These are phyloP conservation scores for Silvanus unidentatus DNA, from an alignment of 2,888 invertebrate species.

Conservation along the genomic window DNA sequence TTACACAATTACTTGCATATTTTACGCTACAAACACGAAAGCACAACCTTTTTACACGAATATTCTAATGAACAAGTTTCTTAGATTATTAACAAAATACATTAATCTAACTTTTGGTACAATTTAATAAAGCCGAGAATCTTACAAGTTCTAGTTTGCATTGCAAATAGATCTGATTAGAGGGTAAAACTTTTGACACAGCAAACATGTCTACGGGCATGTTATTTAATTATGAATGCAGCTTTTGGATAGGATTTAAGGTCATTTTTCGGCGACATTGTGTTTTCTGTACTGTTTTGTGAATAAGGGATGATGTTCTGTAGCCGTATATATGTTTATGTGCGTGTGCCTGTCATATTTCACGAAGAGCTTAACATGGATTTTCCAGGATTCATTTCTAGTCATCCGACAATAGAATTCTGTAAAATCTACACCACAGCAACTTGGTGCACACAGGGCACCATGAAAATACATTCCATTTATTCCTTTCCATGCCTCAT, in stretches of 20 bases:
- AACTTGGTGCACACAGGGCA: background rate
- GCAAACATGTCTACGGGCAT: slow-evolving; percentile 1
- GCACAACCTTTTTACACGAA: no score
- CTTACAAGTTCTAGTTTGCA: slow-evolving; percentile 3
- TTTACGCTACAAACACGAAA: no score
- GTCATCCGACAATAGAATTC: slow-evolving; percentile 4
- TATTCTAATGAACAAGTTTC: no score
- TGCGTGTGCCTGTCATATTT: slow-evolving; percentile 8
- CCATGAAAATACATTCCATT: background rate
- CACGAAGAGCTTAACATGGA: slow-evolving; percentile 6
- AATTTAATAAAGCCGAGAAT: slow-evolving; percentile 3
- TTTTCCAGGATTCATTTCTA: slow-evolving; percentile 6
- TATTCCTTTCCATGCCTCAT: background rate
- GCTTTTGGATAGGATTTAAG: slow-evolving; percentile 3
- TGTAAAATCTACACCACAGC: slow-evolving; percentile 1
- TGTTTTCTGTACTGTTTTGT: background rate
- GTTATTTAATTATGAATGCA: slow-evolving; percentile 5
- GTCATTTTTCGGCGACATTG: slow-evolving; percentile 2
- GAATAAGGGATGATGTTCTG: no score
- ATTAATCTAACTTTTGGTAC: background rate
- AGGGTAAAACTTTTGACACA: slow-evolving; percentile 3
- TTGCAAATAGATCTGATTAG: slow-evolving; percentile 5
- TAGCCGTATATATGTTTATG: background rate
- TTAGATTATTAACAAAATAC: no score
- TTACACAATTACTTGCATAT: no score